Evolutionary conservation across 2,888 invertebrate genomes (phyloP).

Genomic region (Diachrysia chrysitis): DNA sequence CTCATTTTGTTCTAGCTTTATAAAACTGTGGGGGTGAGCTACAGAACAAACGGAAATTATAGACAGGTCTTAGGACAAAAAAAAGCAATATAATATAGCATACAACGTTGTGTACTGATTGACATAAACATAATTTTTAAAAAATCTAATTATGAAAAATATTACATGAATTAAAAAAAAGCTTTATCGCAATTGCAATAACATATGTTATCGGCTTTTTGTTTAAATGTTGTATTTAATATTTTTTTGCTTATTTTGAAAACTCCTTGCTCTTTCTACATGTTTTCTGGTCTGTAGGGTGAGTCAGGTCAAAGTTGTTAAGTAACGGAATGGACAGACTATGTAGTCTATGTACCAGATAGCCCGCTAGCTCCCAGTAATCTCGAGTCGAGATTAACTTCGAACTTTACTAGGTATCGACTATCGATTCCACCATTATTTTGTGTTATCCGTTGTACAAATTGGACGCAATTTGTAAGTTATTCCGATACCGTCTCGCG

Average conservation of each 20-base stretch:
- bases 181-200: not conserved
- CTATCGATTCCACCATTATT: constrained; percentile 76
- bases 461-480: constrained; percentile 67
- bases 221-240: not conserved
- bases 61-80: too few relatives aligned
- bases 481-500: constrained; percentile 51
- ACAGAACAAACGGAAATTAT: not conserved
- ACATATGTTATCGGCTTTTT: not conserved
- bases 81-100: too few relatives aligned
- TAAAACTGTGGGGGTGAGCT: constrained; percentile 66
- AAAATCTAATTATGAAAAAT: too few relatives aligned
- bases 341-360: constrained; percentile 56
- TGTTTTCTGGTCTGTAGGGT: not conserved
- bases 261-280: not conserved
- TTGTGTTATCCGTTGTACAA: constrained; percentile 67
- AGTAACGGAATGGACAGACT: constrained; percentile 70
- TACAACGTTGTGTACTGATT: too few relatives aligned
- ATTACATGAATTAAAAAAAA: not conserved
- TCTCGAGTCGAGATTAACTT: constrained; percentile 82
- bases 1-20: constrained; percentile 58
- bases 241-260: not conserved
- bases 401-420: constrained; percentile 79
- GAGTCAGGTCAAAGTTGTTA: constrained; percentile 69
- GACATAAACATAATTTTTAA: too few relatives aligned
- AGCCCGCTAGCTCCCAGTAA: constrained; percentile 66